A percentile compares a stretch with the other conserved stretches of the same genome.
phyloP scores from a whole-genome alignment of 2,888 invertebrate species.

The Empis livida region DNA sequence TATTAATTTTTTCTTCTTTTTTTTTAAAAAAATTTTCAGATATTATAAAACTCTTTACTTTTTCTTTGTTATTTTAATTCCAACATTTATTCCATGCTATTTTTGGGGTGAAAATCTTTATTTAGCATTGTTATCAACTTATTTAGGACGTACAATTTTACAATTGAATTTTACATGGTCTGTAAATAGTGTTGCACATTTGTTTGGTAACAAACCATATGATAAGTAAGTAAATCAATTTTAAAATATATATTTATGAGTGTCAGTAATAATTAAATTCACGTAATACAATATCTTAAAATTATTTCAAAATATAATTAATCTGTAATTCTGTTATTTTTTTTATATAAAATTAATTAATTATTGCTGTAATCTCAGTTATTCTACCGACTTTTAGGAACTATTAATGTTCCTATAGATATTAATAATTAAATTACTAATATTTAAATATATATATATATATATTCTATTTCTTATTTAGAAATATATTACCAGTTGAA shows the following conservation, averaged over 20 bases:
- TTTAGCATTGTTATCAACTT: conserved; percentile 44
- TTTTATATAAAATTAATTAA: too few relatives aligned
- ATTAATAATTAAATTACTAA: too few relatives aligned
- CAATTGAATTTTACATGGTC: conserved; percentile 56
- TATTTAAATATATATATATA: neutral
- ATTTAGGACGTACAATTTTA: conserved; percentile 43
- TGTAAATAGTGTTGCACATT: conserved; percentile 61
- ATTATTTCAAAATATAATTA: neutral
- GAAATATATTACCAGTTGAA: conserved; percentile 60
- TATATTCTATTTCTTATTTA: conserved; percentile 22
- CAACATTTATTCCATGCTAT: conserved; percentile 44
- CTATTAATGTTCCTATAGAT: too few relatives aligned
- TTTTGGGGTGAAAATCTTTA: conserved; percentile 49
- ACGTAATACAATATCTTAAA: too few relatives aligned
- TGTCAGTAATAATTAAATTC: too few relatives aligned
- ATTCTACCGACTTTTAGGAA: too few relatives aligned
- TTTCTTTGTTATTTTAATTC: conserved; percentile 42
- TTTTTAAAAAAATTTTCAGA: too few relatives aligned
- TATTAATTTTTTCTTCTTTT: too few relatives aligned
- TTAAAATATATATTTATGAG: neutral
- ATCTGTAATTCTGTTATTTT: neutral
- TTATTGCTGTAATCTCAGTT: too few relatives aligned
- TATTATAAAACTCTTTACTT: conserved; percentile 43
- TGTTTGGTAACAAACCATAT: conserved; percentile 55
- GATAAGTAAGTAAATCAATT: conserved; percentile 40